phyloP scores from a whole-genome alignment of 2,113 vertebrate genomes.

The Aegypius monachus region DNA sequence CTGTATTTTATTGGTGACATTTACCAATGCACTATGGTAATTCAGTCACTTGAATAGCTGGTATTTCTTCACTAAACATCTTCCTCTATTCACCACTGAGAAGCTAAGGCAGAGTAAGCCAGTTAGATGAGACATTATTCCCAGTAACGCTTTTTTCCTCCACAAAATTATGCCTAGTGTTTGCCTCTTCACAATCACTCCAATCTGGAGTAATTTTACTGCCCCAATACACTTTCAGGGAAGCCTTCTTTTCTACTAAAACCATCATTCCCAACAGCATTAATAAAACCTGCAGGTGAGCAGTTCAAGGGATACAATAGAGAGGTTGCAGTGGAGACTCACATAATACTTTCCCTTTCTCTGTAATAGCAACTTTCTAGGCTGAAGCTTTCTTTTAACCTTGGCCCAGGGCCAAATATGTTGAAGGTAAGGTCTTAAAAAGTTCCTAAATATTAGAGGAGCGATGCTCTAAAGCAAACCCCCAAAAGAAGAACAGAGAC shows the following conservation, averaged over 20 bases:
- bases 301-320: neutral
- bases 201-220: neutral
- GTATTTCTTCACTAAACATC: neutral
- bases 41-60: neutral
- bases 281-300: neutral
- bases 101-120: neutral
- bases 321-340: neutral
- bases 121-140: neutral
- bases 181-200: neutral
- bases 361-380: neutral
- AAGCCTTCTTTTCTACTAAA: neutral
- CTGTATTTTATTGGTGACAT: conserved; percentile 18
- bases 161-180: neutral
- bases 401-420: neutral
- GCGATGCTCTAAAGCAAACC: neutral
- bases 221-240: neutral
- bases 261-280: neutral
- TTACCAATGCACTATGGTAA: neutral
- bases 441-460: neutral
- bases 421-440: neutral
- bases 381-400: neutral
- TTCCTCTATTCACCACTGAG: neutral
- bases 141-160: neutral
- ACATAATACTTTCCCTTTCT: neutral
- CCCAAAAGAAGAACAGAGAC: neutral